Conservation (phyloP, 2,797 vertebrate genomes). For the Trematomus bernacchii region DNA sequence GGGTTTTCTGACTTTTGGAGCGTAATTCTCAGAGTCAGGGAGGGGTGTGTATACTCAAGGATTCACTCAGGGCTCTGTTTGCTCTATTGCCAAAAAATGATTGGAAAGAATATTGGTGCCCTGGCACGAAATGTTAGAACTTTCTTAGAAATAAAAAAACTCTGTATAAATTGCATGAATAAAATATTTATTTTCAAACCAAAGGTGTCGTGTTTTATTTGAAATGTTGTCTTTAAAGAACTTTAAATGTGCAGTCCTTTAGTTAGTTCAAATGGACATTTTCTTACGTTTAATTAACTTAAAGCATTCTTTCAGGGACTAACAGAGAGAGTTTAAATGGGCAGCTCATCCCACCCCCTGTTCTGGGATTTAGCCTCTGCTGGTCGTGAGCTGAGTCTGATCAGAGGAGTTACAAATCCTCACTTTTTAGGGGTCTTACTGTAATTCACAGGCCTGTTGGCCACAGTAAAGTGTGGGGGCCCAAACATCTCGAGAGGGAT, state of each 20-base stretch:
- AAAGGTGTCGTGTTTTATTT: constrained; percentile 49
- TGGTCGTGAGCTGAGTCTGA: constrained; percentile 79
- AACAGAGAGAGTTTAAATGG: constrained; percentile 47
- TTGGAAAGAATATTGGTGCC: constrained; percentile 71
- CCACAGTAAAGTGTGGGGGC: constrained; percentile 60
- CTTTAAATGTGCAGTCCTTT: neutral
- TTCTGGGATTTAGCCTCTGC: constrained; percentile 68
- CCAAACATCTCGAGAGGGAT: constrained; percentile 82
- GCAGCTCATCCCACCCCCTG: constrained; percentile 64
- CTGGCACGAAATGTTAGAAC: constrained; percentile 54
- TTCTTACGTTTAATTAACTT: constrained; percentile 40
- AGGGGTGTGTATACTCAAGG: constrained; percentile 69
- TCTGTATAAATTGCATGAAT: constrained; percentile 54
- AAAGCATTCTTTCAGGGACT: constrained; percentile 14
- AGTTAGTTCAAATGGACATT: constrained; percentile 5
- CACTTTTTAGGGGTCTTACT: constrained; percentile 79
- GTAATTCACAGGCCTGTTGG: constrained; percentile 77
- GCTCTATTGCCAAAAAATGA: constrained; percentile 70
- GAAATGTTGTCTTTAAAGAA: constrained; percentile 15
- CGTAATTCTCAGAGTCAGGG: constrained; percentile 67
- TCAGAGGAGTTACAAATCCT: constrained; percentile 83
- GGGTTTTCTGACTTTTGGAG: constrained; percentile 67
- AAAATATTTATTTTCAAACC: constrained; percentile 46
- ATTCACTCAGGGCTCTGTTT: constrained; percentile 77
- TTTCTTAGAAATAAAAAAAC: constrained; percentile 41